These are phyloP conservation scores for Doryteuthis pealeii DNA, from an alignment of 1,140 invertebrate genomes.

Conservation along the genomic window DNA sequence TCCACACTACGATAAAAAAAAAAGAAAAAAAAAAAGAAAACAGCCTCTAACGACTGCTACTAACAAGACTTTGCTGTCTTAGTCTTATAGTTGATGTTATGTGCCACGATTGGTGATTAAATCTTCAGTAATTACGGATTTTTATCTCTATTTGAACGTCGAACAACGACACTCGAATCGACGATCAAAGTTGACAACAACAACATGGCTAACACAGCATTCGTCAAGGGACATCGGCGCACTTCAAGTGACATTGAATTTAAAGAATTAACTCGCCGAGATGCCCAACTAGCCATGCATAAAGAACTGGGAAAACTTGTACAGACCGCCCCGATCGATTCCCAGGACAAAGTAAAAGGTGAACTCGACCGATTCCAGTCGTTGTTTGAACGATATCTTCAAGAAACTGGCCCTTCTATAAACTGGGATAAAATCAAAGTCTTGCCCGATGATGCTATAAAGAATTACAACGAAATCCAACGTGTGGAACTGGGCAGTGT, in stretches of 20 bases:
- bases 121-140: no score
- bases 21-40: no score
- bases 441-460: constrained; percentile 77
- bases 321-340: constrained; percentile 65
- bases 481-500: constrained; percentile 55
- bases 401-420: constrained; percentile 81
- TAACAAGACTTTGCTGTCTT: no score
- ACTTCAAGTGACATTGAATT: constrained; percentile 53
- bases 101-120: no score
- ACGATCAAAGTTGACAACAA: no score
- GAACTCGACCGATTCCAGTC: constrained; percentile 83
- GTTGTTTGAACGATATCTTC: constrained; percentile 82
- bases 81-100: no score
- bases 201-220: constrained; percentile 26
- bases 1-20: no score
- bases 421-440: constrained; percentile 92
- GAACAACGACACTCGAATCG: no score
- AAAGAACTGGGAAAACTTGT: constrained; percentile 78
- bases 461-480: constrained; percentile 40
- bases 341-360: constrained; percentile 57
- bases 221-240: constrained; percentile 49
- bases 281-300: constrained; percentile 50
- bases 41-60: no score
- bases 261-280: constrained; percentile 49
- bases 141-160: no score